Evolutionary conservation across 1,140 invertebrate genomes (phyloP).

Genomic region (Popillia japonica): DNA sequence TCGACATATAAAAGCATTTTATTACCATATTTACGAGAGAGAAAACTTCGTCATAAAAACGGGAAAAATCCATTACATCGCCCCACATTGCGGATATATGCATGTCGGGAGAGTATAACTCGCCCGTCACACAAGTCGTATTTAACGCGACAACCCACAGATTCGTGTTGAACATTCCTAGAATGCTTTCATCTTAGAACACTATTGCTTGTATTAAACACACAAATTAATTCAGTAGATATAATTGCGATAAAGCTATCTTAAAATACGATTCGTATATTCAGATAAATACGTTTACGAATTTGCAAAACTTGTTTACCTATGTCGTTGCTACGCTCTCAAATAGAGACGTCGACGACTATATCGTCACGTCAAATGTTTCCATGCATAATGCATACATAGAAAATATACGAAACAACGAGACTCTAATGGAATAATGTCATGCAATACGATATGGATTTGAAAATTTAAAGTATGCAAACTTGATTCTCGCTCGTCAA

Average conservation of each 20-base stretch:
- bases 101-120: neutral
- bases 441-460: neutral
- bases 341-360: neutral
- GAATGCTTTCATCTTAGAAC: neutral
- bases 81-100: neutral
- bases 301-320: neutral
- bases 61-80: slow-evolving; percentile 5
- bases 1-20: slow-evolving; percentile 11
- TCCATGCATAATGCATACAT: neutral
- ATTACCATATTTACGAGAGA: slow-evolving; percentile 10
- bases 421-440: neutral
- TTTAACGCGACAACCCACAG: neutral
- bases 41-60: slow-evolving; percentile 11
- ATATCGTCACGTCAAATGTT: neutral
- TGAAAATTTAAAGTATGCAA: no score
- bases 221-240: no score
- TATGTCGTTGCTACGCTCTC: neutral
- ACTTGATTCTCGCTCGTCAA: no score
- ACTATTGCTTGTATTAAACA: neutral
- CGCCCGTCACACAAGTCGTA: neutral
- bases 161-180: neutral
- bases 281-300: neutral
- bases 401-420: neutral
- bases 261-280: neutral
- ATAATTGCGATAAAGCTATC: neutral